Evolutionary conservation across 2,113 vertebrate species (phyloP), one percentile per base, ranked within the genome.

Genomic region (Ptilonorhynchus violaceus): DNA sequence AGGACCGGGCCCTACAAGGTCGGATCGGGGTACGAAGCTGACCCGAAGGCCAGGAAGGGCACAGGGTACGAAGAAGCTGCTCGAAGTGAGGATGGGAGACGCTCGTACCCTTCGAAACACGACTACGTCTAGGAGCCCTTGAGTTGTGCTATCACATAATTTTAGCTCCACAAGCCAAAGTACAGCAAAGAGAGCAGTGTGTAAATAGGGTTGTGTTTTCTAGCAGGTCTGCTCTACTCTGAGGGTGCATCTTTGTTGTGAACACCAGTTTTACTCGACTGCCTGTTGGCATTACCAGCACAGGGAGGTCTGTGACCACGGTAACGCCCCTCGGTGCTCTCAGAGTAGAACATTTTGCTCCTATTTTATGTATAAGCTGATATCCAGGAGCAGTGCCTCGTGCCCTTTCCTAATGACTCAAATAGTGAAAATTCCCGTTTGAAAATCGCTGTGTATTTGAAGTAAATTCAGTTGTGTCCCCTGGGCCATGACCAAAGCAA

Each of bases 41-140:
- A 93, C 53, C 64, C 39, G 2, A 98, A 96, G 93, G 62, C 41
- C n/a, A 98, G 96, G 74, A 98, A 97, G 89, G 96, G 91, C 3
- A 7, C 53, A 37, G 94, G 94, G 20, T 98, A 98, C 27, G 98
- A 98, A 42, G 98, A 96, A n/a, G 92, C 88, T 46, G 96, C 96
- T 88, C 98, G 84, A 23, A 98, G 98, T 4, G 97, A 98, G 75
- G 99, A 99, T 0, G 98, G 98, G 35, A 97, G 92, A 35, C 98
- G 97, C 33, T 96, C 98, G 0, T 98, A 97, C 81, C 98, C 99
- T 94, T 97, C 98, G 37, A 99, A 98, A 95, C 98, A 99, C 0
- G 98, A 99, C 96, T 99, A 99, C 1, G 99, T 99, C 89, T 99
- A 99, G 96, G 21, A 87, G 63, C 37, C 17, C 35, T 63, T 49